A percentile compares a stretch with the other conserved stretches of the same genome.
Conservation (phyloP, 2,888 invertebrate genomes). For the Yponomeuta cagnagella region DNA sequence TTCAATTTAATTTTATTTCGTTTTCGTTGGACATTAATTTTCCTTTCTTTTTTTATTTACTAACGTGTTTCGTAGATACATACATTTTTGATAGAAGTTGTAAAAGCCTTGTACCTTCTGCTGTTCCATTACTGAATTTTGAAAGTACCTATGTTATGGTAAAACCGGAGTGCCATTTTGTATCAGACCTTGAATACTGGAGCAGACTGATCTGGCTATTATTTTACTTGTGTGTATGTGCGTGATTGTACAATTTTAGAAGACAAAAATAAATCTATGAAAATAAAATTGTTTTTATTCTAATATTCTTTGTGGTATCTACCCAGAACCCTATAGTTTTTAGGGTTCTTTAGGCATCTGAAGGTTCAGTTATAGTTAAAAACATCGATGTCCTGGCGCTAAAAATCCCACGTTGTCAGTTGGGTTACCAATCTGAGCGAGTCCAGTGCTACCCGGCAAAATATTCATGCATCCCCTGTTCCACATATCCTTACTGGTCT, state of each 20-base stretch:
- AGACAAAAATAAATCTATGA: conserved; percentile 49
- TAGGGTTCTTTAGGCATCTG: too few relatives aligned
- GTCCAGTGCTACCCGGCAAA: too few relatives aligned
- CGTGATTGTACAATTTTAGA: conserved; percentile 73
- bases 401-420: too few relatives aligned
- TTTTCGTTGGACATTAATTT: conserved; percentile 19
- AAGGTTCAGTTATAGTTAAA: too few relatives aligned
- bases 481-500: too few relatives aligned
- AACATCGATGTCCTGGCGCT: too few relatives aligned
- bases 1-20: conserved; percentile 47
- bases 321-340: not conserved
- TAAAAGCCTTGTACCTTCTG: not conserved
- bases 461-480: too few relatives aligned
- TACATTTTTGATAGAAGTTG: not conserved
- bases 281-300: conserved; percentile 19
- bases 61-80: conserved; percentile 14
- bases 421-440: too few relatives aligned
- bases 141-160: not conserved
- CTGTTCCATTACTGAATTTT: not conserved
- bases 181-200: conserved; percentile 27
- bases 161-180: conserved; percentile 41
- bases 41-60: conserved; percentile 38
- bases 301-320: not conserved
- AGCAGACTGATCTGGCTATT: conserved; percentile 36
- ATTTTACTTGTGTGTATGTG: conserved; percentile 65